phyloP scores from a whole-genome alignment of 1,140 invertebrate species.

The Sitophilus oryzae region DNA sequence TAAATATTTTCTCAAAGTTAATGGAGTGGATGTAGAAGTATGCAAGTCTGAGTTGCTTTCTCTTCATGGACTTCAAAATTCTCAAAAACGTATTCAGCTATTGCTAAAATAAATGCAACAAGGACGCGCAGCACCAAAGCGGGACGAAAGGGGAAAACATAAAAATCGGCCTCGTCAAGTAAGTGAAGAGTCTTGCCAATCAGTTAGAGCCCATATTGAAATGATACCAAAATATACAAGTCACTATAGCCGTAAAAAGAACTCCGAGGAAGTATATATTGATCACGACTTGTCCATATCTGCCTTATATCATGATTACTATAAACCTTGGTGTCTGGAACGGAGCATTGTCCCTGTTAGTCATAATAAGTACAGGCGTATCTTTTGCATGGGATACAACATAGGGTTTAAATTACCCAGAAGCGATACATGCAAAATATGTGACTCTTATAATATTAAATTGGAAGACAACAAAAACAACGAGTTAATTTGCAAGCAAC shows the following conservation, averaged over 20 bases:
- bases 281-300: conserved; percentile 13
- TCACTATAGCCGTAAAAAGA: conserved; percentile 17
- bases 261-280: conserved; percentile 11
- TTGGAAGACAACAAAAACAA: conserved; percentile 1
- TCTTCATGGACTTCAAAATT: too few relatives aligned
- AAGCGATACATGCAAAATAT: conserved; percentile 11
- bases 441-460: conserved; percentile 7
- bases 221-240: conserved; percentile 16
- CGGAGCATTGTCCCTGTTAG: conserved; percentile 4
- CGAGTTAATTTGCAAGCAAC: neutral
- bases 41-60: too few relatives aligned
- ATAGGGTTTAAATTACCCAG: conserved; percentile 18
- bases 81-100: too few relatives aligned
- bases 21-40: too few relatives aligned
- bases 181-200: too few relatives aligned
- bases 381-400: conserved; percentile 13
- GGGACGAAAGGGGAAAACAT: too few relatives aligned
- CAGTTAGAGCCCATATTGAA: conserved; percentile 3
- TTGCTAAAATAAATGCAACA: too few relatives aligned
- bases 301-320: conserved; percentile 8
- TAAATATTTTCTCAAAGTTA: too few relatives aligned
- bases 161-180: too few relatives aligned
- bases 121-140: too few relatives aligned
- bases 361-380: conserved; percentile 5
- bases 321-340: conserved; percentile 9